phyloP scores from a whole-genome alignment of 1,140 invertebrate genomes.

The Oreohelix idahoensis region DNA sequence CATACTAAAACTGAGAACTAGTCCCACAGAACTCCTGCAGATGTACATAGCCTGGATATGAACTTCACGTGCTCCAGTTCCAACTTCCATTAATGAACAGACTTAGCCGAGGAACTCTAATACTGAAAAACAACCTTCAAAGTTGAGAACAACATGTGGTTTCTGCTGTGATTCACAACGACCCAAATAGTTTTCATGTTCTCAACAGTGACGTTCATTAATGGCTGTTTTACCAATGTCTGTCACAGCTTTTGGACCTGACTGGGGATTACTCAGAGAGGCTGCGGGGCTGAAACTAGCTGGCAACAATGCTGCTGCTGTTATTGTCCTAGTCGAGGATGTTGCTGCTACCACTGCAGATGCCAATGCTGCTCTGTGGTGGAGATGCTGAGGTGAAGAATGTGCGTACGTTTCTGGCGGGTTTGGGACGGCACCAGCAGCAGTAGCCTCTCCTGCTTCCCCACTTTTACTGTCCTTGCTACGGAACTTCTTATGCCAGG shows the following conservation, averaged over 20 bases:
- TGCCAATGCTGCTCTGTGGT: conserved; percentile 34
- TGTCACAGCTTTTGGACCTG: neutral
- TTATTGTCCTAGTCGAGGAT: neutral
- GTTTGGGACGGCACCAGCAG: conserved; percentile 41
- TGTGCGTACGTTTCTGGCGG: conserved; percentile 15
- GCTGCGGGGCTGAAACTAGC: conserved; percentile 11
- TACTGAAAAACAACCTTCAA: neutral
- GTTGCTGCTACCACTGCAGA: conserved; percentile 27
- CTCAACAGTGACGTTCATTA: neutral
- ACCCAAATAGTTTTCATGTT: neutral
- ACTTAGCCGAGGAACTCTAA: neutral
- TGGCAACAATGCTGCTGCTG: neutral
- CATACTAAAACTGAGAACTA: neutral
- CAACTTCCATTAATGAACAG: neutral
- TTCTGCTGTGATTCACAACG: neutral
- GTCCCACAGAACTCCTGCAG: neutral
- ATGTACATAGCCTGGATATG: neutral
- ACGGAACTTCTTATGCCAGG: conserved; percentile 71
- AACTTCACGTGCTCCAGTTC: neutral
- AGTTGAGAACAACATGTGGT: neutral
- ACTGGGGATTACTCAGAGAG: neutral
- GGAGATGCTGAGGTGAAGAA: conserved; percentile 45
- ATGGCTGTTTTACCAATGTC: neutral
- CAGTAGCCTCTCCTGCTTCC: conserved; percentile 51
- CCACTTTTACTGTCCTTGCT: conserved; percentile 63